Base-by-base conservation (phyloP, 2,888 invertebrate species). In the Arenicola marina region DNA sequence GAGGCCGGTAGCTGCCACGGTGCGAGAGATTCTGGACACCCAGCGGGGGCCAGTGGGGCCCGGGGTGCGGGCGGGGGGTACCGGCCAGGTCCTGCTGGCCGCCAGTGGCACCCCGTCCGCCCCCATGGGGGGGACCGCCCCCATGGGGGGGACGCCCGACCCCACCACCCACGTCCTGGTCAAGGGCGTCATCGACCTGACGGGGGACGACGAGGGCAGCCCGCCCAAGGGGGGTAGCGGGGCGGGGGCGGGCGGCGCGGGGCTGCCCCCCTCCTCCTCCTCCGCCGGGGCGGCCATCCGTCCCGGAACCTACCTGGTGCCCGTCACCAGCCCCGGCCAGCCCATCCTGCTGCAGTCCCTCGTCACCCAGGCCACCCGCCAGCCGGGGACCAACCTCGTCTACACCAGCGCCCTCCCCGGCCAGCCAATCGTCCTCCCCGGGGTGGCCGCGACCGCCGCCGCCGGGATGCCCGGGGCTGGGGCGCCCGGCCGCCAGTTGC, bases 151-250 rank as follows among this genome's bases (percentile, higher is more conserved):
- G n/a, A n/a, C n/a, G n/a, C n/a, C n/a, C n/a, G n/a, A n/a, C n/a
- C n/a, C n/a, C n/a, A n/a, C n/a, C n/a, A n/a, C n/a, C n/a, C n/a
- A n/a, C n/a, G n/a, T n/a, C n/a, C n/a, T n/a, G n/a, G n/a, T n/a
- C n/a, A n/a, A n/a, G n/a, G n/a, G n/a, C n/a, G 48, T 48, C 18
- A 48, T 48, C 26, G 48, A 48, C 48, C 26, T 48, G n/a, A 48
- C 48, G 7, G 48, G 24, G 26, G 48, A 48, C 26, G 48, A 48
- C 18, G 48, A 48, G 48, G 24, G 24, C 48, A 48, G 26, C 26
- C 15, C 48, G 7, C 7, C 18, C 7, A 48, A 24, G 48, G 15
- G 7, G 7, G 18, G 18, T n/a, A 7, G 7, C 7, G 15, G 18
- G 24, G 18, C 48, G 15, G 26, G 48, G 18, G 7, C 15, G 26